Evolutionary conservation across 2,797 vertebrate species (phyloP).

Genomic region (Limosa lapponica): DNA sequence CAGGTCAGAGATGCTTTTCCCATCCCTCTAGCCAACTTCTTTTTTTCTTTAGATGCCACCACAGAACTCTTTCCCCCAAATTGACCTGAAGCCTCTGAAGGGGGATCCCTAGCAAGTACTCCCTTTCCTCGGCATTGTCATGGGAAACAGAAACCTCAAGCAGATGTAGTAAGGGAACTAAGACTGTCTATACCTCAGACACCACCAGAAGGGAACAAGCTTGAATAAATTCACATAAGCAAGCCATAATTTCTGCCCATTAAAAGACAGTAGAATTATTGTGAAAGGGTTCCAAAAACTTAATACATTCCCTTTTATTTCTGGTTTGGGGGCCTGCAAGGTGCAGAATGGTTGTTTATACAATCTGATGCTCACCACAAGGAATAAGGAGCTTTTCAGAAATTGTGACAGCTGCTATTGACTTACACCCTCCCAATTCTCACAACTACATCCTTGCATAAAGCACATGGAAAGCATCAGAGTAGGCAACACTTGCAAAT

Average conservation of each 20-base stretch:
- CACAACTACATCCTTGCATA: neutral
- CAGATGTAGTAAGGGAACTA: rapidly evolving
- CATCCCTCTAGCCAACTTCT: neutral
- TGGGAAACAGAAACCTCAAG: neutral
- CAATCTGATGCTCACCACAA: neutral
- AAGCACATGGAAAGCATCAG: conserved; percentile 25
- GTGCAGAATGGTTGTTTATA: neutral
- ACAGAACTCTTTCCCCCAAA: neutral
- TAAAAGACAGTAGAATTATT: neutral
- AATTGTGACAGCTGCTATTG: conserved; percentile 9
- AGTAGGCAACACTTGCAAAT: conserved; percentile 30
- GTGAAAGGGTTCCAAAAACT: neutral
- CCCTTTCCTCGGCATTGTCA: neutral
- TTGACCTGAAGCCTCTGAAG: rapidly evolving
- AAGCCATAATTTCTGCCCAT: neutral
- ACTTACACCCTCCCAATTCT: conserved; percentile 17
- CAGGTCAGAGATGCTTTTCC: neutral
- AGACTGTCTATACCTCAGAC: neutral
- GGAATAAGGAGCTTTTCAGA: neutral
- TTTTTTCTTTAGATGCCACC: neutral
- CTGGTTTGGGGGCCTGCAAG: neutral
- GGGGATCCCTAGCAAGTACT: neutral
- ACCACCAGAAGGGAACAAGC: neutral
- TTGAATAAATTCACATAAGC: neutral
- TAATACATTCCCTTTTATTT: rapidly evolving